Conservation (phyloP, 2,113 vertebrate genomes). For the Apteryx mantelli region DNA sequence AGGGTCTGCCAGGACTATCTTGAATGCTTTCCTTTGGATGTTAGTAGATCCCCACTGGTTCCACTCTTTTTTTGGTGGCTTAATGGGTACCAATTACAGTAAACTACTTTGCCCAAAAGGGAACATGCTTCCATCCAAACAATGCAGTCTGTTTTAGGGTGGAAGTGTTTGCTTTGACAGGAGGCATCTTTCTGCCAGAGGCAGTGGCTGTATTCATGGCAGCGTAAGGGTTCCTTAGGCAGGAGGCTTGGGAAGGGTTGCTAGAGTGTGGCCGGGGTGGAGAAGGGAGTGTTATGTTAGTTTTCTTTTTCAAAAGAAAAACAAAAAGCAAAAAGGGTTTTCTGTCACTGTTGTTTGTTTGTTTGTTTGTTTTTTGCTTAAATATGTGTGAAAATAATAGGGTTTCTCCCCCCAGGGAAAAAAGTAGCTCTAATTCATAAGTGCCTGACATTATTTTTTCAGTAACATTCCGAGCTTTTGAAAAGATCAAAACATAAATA, state of each 20-base stretch:
- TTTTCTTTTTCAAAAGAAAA: not conserved
- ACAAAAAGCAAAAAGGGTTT: no score
- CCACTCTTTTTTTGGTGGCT: not conserved
- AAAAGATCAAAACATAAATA: not conserved
- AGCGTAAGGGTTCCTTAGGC: not conserved
- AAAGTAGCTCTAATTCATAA: not conserved
- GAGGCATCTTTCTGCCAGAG: not conserved
- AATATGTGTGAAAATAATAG: not conserved
- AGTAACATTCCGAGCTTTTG: not conserved
- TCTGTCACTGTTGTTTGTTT: not conserved
- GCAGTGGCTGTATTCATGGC: not conserved
- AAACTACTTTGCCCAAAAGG: not conserved
- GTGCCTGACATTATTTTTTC: not conserved
- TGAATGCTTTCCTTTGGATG: not conserved
- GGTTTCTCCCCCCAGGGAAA: not conserved
- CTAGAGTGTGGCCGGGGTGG: not conserved
- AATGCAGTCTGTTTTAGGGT: not conserved
- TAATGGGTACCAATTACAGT: accelerated
- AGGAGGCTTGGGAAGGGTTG: not conserved
- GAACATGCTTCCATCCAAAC: not conserved
- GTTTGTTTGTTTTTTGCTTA: not conserved
- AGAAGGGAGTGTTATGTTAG: not conserved
- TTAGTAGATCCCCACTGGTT: not conserved
- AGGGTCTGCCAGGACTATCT: not conserved
- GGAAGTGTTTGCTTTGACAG: not conserved